Evolutionary conservation across 2,888 invertebrate genomes (phyloP).

Genomic region (Phrixothrix hirtus): DNA sequence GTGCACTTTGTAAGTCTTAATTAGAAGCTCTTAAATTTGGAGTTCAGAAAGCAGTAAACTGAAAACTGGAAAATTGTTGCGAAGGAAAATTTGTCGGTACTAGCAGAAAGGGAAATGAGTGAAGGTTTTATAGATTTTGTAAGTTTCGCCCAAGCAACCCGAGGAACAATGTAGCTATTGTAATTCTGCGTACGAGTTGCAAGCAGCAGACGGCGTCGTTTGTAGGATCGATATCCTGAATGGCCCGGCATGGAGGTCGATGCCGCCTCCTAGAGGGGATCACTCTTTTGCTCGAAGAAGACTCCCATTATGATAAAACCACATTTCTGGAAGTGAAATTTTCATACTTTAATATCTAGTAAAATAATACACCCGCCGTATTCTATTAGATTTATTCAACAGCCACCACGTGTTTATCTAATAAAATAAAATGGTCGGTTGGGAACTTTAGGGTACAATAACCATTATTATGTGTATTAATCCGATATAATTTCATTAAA

Average conservation of each 20-base stretch:
- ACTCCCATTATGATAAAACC: slow-evolving; percentile 21
- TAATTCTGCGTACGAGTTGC: slow-evolving; percentile 30
- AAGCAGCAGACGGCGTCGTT: slow-evolving; percentile 32
- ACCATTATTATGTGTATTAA: background rate
- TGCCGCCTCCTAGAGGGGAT: slow-evolving; percentile 28
- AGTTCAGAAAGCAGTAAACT: slow-evolving; percentile 19
- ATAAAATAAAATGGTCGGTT: background rate
- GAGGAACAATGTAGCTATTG: slow-evolving; percentile 29
- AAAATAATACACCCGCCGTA: background rate
- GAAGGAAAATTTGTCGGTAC: slow-evolving; percentile 11
- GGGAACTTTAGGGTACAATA: background rate
- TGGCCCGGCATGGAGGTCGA: slow-evolving; percentile 33
- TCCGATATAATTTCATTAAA: background rate
- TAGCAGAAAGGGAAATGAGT: slow-evolving; percentile 16
- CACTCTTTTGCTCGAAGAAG: slow-evolving; percentile 23
- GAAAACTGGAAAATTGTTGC: slow-evolving; percentile 12
- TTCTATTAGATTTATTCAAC: background rate
- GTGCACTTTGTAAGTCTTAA: slow-evolving; percentile 12
- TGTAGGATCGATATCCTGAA: slow-evolving; percentile 31
- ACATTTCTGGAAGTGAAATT: slow-evolving; percentile 24
- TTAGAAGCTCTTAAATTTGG: slow-evolving; percentile 17
- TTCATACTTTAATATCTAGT: slow-evolving; percentile 12
- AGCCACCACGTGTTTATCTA: background rate
- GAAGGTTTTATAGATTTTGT: slow-evolving; percentile 14
- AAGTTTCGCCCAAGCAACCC: slow-evolving; percentile 15